Conservation (phyloP, 1,140 invertebrate genomes). For the Drosophila quadrilineata region DNA sequence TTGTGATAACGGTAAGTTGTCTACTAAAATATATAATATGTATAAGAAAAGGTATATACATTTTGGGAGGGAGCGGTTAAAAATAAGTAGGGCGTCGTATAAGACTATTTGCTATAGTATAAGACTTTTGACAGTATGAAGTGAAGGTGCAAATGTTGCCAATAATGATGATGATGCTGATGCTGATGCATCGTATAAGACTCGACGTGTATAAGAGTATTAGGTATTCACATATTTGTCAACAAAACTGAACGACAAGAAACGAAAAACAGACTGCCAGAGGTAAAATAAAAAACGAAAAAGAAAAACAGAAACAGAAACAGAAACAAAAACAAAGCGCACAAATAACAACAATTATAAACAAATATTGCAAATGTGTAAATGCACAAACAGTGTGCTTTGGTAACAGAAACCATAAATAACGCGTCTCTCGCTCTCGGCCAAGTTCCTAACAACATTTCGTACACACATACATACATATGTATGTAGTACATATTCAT, state of each 20-base stretch:
- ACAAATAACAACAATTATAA: conserved; percentile 20
- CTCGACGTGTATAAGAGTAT: not conserved
- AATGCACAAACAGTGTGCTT: conserved; percentile 14
- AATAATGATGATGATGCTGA: not conserved
- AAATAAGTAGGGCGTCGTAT: not conserved
- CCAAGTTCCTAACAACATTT: too few species aligned
- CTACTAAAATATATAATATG: conserved; percentile 27
- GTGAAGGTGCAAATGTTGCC: not conserved
- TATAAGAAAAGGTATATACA: not conserved
- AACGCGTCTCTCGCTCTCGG: not conserved
- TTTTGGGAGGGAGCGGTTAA: conserved; percentile 3
- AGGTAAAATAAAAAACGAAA: not conserved
- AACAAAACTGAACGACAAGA: not conserved
- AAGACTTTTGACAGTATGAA: too few species aligned
- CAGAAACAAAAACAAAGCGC: not conserved
- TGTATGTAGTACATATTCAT: too few species aligned
- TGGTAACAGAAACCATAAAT: conserved; percentile 25
- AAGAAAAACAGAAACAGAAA: not conserved
- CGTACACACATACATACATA: not conserved
- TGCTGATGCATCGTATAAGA: not conserved
- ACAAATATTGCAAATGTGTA: conserved; percentile 18
- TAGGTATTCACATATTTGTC: not conserved
- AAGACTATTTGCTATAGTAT: not conserved
- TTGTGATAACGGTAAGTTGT: conserved; percentile 32
- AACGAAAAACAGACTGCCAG: not conserved